Evolutionary conservation across 1,140 invertebrate species (phyloP).

Genomic region (Oedothorax gibbosus): DNA sequence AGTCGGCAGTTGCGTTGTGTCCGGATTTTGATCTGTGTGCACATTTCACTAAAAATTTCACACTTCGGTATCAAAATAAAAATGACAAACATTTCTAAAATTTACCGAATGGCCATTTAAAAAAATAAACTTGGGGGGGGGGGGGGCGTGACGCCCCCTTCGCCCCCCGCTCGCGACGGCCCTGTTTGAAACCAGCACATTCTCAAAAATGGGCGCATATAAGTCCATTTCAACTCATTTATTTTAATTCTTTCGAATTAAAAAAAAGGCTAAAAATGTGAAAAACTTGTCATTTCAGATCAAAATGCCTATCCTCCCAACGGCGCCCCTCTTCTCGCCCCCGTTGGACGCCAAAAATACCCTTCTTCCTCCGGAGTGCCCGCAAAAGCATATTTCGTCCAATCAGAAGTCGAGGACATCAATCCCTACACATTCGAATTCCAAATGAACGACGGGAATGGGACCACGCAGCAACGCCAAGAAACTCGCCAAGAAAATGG

Average conservation of each 20-base stretch:
- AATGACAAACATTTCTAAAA: too few relatives aligned
- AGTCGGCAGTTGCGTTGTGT: too few relatives aligned
- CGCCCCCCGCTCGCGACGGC: too few relatives aligned
- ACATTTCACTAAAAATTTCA: too few relatives aligned
- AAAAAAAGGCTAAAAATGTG: not conserved
- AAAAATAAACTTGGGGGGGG: too few relatives aligned
- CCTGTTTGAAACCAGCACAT: not conserved
- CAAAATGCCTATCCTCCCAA: not conserved
- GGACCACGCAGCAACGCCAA: slow-evolving; percentile 54
- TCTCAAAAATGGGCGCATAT: not conserved
- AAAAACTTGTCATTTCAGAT: slow-evolving; percentile 8
- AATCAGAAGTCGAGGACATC: not conserved
- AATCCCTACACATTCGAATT: slow-evolving; percentile 36
- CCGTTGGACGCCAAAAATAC: not conserved
- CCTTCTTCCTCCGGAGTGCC: not conserved
- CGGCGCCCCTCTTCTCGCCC: slow-evolving; percentile 1
- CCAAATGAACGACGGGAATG: slow-evolving; percentile 40
- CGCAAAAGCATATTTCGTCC: not conserved
- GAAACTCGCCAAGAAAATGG: slow-evolving; percentile 62
- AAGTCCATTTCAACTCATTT: not conserved
- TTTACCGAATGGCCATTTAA: too few relatives aligned
- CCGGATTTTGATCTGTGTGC: too few relatives aligned
- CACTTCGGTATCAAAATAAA: too few relatives aligned
- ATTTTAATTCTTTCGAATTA: not conserved
- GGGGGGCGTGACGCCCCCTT: too few relatives aligned